phyloP scores from a whole-genome alignment of 2,797 vertebrate species.

The Luscinia luscinia region DNA sequence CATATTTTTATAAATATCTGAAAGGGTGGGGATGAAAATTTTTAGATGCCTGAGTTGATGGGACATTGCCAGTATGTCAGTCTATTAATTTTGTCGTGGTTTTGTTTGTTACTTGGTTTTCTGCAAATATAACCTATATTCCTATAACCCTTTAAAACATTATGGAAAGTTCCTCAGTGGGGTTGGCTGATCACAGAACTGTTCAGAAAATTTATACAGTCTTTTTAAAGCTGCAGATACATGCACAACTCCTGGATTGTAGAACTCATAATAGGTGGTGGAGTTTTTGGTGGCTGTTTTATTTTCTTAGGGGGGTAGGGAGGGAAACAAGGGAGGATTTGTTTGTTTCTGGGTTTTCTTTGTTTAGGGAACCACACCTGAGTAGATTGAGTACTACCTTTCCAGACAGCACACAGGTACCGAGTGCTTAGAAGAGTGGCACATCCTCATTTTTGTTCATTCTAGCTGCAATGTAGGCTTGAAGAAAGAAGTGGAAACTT shows the following conservation, averaged over 20 bases:
- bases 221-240: neutral
- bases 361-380: neutral
- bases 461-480: neutral
- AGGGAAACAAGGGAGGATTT: neutral
- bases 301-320: accelerated
- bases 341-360: neutral
- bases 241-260: neutral
- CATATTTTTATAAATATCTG: neutral
- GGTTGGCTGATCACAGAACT: neutral
- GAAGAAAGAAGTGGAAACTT: neutral
- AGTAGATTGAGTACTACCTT: neutral
- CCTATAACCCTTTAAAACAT: neutral
- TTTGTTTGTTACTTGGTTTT: neutral
- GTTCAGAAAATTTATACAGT: neutral
- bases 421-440: accelerated
- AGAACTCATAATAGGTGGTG: neutral
- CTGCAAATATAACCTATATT: neutral
- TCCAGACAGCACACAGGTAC: neutral
- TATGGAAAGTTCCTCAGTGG: neutral
- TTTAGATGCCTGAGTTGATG: neutral
- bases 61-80: neutral
- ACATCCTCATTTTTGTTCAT: neutral
- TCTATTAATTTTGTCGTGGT: neutral
- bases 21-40: neutral
- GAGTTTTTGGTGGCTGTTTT: neutral